A percentile compares a stretch with the other conserved stretches of the same genome.
Evolutionary conservation across 2,113 vertebrate genomes (phyloP).

Genomic region (Bubo scandiacus): DNA sequence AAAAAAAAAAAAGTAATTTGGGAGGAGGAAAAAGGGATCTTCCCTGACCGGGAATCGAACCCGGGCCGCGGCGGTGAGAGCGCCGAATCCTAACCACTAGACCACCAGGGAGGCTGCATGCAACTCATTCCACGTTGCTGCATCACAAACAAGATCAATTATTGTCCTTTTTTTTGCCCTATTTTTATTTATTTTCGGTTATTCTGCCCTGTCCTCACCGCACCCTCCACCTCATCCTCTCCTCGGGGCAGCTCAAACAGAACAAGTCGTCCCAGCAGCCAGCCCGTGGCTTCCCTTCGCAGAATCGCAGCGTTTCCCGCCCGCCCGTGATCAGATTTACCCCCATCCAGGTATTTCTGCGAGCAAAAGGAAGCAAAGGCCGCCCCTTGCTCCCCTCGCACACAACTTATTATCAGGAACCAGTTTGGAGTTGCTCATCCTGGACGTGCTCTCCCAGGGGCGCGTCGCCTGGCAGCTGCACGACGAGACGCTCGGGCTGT

Average conservation of each 20-base stretch:
- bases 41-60: constrained; percentile 86
- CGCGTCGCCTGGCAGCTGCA: rapidly evolving
- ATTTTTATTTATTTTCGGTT: neutral
- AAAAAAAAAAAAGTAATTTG: too few species aligned
- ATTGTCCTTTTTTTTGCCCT: neutral
- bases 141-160: too few species aligned
- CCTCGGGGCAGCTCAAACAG: too few species aligned
- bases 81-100: constrained; percentile 87
- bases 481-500: neutral
- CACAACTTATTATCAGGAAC: neutral
- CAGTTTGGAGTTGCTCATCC: neutral
- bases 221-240: neutral
- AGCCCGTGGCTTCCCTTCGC: too few species aligned
- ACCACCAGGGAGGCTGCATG: constrained; percentile 73
- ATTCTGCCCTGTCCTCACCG: neutral
- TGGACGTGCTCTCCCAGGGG: neutral
- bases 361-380: too few species aligned
- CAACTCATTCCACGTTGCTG: neutral
- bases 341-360: neutral
- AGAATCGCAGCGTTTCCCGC: rapidly evolving
- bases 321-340: rapidly evolving
- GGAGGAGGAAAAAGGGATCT: neutral
- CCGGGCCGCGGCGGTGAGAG: constrained; percentile 85
- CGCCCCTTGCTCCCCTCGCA: neutral
- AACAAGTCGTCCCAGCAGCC: neutral